Evolutionary conservation across 2,888 invertebrate genomes (phyloP), one percentile per base, ranked within the genome.

Genomic region (Apodemia zela): DNA sequence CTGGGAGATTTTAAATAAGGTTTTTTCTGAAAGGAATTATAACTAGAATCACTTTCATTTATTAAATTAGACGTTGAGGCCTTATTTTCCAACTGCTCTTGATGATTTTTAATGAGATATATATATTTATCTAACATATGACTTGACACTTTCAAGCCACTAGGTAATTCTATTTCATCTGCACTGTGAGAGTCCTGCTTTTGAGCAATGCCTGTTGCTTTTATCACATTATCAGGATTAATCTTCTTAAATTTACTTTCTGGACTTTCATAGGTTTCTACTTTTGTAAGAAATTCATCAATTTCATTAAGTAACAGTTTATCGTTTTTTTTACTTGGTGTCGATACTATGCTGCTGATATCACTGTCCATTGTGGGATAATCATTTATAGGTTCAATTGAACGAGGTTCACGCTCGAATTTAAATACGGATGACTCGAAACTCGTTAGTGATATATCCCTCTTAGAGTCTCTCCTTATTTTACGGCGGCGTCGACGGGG

Each of bases 331-430:
- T 90, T 91, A 71, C 80, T 87, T 10, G 92, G 90, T 59, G 91
- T 87, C 60, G 88, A 89, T 1, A 85, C 81, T 69, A 89, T 89
- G 69, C 89, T 89, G 69, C 90, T 92, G 35, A 89, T 78, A 67
- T 92, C 89, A 25, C 88, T 90, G 68, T 91, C 92, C 92, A 92
- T 92, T 68, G 85, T 90, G 73, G 72, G 77, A 63, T 80, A 74
- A 66, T 87, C 85, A 79, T 83, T 59, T 70, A 68, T 42, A 61
- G 25, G 11, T 21, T 63, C 51, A 11, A 25, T 15, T 54, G 13
- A 13, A 54, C 11, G 5, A 21, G 21, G 51, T 21, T 25, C 29
- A 2, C 54, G 11, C 25, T 45, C 25, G 1, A 60, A 25, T 45
- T 47, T 60, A 45, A 11, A 25, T 25, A n/a, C 25, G 47, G 60